Percentiles rank a stretch among this genome's conserved stretches.
Evolutionary conservation across 2,113 vertebrate genomes (phyloP).

Genomic region (Addax nasomaculatus): DNA sequence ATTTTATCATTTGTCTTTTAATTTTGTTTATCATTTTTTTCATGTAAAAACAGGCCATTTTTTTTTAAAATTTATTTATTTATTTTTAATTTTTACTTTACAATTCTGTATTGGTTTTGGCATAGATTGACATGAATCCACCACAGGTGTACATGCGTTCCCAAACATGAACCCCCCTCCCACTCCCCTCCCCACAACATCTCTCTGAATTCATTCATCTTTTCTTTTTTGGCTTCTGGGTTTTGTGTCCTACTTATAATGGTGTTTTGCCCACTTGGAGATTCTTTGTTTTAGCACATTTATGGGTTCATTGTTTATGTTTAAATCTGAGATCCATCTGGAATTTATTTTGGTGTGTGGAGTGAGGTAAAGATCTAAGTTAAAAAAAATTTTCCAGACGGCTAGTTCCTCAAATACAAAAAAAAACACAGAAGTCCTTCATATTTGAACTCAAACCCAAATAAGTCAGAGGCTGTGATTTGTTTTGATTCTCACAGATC

Average conservation of each 20-base stretch:
- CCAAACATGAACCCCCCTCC: too few species aligned
- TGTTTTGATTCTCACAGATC: background rate
- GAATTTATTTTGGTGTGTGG: slow-evolving; percentile 51
- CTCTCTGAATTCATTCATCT: background rate
- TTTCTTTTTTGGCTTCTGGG: background rate
- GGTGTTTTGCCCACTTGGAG: slow-evolving; percentile 39
- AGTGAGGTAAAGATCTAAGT: slow-evolving; percentile 47
- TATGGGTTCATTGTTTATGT: slow-evolving; percentile 55
- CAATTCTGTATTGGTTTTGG: too few species aligned
- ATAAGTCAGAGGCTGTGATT: background rate
- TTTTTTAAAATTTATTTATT: too few species aligned
- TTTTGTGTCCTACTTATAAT: slow-evolving; percentile 47
- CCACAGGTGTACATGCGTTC: too few species aligned
- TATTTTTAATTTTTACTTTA: too few species aligned
- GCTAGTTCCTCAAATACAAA: slow-evolving; percentile 27
- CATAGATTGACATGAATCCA: too few species aligned
- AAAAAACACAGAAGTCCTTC: background rate
- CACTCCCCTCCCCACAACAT: too few species aligned
- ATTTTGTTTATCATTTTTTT: slow-evolving; percentile 12
- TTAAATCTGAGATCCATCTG: slow-evolving; percentile 61
- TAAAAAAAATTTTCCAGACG: slow-evolving; percentile 50
- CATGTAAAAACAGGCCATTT: background rate
- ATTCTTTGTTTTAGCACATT: background rate
- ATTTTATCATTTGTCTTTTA: background rate
- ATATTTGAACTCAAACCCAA: background rate